phyloP scores from a whole-genome alignment of 2,797 vertebrate genomes.

The Erpetoichthys calabaricus region DNA sequence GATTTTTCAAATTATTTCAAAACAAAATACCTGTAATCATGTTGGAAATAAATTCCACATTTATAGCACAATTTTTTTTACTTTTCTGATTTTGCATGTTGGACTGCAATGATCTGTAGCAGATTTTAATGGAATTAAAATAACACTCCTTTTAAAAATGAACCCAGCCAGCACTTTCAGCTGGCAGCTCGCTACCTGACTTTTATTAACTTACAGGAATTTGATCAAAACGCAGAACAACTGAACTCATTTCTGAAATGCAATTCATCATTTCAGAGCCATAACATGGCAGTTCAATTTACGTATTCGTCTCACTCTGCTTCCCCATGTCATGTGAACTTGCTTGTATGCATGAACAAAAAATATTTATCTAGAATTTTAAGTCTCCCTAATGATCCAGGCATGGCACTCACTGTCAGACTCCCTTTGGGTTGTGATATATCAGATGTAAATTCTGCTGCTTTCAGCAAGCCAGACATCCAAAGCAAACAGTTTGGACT shows the following conservation, averaged over 20 bases:
- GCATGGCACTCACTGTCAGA: conserved; percentile 21
- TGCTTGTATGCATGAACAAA: conserved; percentile 23
- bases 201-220: too few species aligned
- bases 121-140: conserved; percentile 19
- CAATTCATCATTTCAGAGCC: conserved; percentile 16
- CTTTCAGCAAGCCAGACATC: conserved; percentile 13
- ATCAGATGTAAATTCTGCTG: conserved; percentile 19
- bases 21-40: too few species aligned
- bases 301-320: conserved; percentile 13
- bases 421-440: conserved; percentile 15
- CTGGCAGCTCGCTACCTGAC: conserved; percentile 3
- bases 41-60: too few species aligned
- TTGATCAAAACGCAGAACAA: conserved; percentile 4
- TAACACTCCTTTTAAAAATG: conserved; percentile 23
- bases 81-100: too few species aligned
- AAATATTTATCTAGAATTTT: conserved; percentile 23
- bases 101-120: too few species aligned
- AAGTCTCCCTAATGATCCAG: conserved; percentile 28
- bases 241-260: not conserved
- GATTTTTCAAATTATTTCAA: too few species aligned
- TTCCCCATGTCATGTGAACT: conserved; percentile 24
- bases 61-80: not conserved
- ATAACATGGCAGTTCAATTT: not conserved
- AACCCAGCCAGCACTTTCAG: conserved; percentile 22
- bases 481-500: conserved; percentile 19